Evolutionary conservation across 1,140 invertebrate genomes (phyloP).

Genomic region (Zaprionus ornatus): DNA sequence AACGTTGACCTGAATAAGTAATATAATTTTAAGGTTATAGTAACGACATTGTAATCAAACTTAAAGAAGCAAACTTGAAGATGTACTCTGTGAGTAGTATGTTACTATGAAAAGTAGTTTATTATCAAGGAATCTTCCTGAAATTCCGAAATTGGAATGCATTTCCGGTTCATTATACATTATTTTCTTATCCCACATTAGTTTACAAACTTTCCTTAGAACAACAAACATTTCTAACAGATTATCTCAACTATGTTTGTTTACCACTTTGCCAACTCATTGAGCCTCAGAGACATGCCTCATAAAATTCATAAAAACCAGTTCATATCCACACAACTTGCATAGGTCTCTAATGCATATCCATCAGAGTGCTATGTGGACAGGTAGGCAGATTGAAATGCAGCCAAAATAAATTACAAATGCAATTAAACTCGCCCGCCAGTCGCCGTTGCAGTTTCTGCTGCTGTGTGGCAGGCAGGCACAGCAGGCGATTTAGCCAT

Average conservation of each 20-base stretch:
- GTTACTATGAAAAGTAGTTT: no score
- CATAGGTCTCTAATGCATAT: background rate
- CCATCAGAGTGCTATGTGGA: slow-evolving; percentile 1
- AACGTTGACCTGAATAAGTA: no score
- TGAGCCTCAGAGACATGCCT: background rate
- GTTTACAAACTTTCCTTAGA: no score
- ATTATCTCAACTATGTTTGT: background rate
- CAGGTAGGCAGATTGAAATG: slow-evolving; percentile 5
- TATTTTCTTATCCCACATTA: no score
- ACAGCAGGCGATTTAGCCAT: slow-evolving; percentile 28
- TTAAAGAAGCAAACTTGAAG: no score
- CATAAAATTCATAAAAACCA: background rate
- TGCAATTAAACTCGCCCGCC: slow-evolving; percentile 40
- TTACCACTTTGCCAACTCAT: background rate
- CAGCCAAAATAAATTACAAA: slow-evolving; percentile 30
- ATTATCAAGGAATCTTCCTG: no score
- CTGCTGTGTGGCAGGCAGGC: background rate
- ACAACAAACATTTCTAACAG: background rate
- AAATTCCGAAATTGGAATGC: no score
- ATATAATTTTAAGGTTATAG: no score
- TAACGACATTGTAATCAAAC: no score
- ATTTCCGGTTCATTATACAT: no score
- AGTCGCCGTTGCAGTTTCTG: slow-evolving; percentile 24
- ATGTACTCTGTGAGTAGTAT: no score
- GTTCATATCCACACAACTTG: background rate